Evolutionary conservation across 2,797 vertebrate species (phyloP).

Genomic region (Chelon labrosus): DNA sequence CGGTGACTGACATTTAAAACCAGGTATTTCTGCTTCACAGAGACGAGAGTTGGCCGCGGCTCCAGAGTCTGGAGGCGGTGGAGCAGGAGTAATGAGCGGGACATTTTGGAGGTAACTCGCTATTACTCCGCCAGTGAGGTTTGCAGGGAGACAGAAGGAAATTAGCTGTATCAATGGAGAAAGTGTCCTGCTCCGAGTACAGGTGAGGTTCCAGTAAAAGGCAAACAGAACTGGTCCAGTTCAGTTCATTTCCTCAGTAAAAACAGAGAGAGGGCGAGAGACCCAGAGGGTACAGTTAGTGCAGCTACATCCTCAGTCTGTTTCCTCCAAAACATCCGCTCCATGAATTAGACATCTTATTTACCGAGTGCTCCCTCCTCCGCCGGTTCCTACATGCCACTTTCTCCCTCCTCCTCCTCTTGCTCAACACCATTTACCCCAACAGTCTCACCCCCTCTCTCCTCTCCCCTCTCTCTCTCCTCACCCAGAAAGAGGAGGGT

Average conservation of each 20-base stretch:
- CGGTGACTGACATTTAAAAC: constrained; percentile 35
- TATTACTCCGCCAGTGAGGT: constrained; percentile 49
- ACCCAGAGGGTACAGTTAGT: constrained; percentile 65
- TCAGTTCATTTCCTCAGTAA: constrained; percentile 66
- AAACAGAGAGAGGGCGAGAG: constrained; percentile 54
- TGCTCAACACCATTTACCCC: constrained; percentile 17
- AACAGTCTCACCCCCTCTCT: constrained; percentile 54
- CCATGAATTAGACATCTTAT: constrained; percentile 85
- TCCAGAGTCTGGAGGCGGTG: constrained; percentile 28
- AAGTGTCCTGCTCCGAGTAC: constrained; percentile 68
- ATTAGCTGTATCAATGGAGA: constrained; percentile 66
- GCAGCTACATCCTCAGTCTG: constrained; percentile 80
- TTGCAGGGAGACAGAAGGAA: constrained; percentile 58
- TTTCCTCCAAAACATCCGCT: constrained; percentile 89
- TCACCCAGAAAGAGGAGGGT: constrained; percentile 50
- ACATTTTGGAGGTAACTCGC: constrained; percentile 24
- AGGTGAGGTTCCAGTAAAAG: constrained; percentile 64
- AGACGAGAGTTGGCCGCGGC: constrained; percentile 6
- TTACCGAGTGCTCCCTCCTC: constrained; percentile 67
- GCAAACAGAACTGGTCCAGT: constrained; percentile 72
- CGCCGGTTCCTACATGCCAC: constrained; percentile 25
- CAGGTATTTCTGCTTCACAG: constrained; percentile 27
- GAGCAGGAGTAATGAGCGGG: constrained; percentile 38
- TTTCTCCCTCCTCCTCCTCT: constrained; percentile 18
- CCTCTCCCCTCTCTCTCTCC: too few relatives aligned